Conservation (phyloP, 1,140 invertebrate species). For the Octopus sinensis region DNA sequence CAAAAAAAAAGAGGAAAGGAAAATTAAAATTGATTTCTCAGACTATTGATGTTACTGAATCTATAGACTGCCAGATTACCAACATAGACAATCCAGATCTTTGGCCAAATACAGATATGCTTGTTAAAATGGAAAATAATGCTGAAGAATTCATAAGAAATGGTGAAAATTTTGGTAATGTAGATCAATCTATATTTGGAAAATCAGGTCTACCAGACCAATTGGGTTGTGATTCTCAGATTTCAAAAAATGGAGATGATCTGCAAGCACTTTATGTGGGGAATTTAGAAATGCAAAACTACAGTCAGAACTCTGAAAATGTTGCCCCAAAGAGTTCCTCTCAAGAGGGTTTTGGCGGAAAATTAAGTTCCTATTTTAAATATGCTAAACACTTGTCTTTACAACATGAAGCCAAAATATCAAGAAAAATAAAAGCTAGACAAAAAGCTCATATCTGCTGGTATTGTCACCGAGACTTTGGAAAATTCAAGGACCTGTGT, state of each 20-base stretch:
- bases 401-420: not conserved
- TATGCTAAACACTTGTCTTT: not conserved
- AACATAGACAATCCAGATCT: not conserved
- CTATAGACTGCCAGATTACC: not conserved
- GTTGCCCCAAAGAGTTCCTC: not conserved
- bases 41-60: no score
- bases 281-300: no score
- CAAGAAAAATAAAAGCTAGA: not conserved
- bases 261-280: not conserved
- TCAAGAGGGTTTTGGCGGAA: constrained; percentile 1
- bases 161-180: not conserved
- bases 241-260: not conserved
- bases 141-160: not conserved
- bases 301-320: not conserved
- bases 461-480: not conserved
- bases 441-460: not conserved
- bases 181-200: not conserved
- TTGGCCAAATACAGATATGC: not conserved
- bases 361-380: not conserved
- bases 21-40: no score
- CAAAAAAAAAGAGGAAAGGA: no score
- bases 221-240: not conserved
- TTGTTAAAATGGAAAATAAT: not conserved
- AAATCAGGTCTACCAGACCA: no score
- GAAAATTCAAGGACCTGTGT: not conserved